Conservation (phyloP, 1,140 invertebrate species). For the Pseudachorutes palmiensis region DNA sequence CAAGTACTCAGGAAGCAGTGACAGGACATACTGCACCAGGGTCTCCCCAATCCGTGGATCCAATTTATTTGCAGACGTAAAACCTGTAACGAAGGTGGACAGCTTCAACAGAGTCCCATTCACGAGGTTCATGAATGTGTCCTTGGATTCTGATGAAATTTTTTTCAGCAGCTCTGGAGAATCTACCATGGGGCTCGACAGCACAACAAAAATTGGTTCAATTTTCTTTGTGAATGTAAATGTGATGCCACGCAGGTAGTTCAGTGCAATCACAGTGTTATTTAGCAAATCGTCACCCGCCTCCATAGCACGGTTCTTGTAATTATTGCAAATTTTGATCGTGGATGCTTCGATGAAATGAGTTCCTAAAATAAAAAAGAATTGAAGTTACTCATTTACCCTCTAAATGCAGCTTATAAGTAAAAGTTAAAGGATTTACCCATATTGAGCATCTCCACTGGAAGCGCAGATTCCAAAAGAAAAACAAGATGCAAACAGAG, state of each 20-base stretch:
- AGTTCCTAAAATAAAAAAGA: too few relatives aligned
- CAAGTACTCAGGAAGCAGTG: background rate
- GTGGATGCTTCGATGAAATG: too few relatives aligned
- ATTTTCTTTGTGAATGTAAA: background rate
- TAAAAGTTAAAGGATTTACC: background rate
- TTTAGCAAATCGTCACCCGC: too few relatives aligned
- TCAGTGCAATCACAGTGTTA: too few relatives aligned
- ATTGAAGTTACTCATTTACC: too few relatives aligned
- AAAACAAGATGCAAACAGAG: background rate
- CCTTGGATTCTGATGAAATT: background rate
- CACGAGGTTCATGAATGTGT: too few relatives aligned
- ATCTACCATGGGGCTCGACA: background rate
- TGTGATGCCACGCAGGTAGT: too few relatives aligned
- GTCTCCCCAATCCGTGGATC: background rate
- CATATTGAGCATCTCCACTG: background rate
- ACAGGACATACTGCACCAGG: background rate
- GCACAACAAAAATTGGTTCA: background rate
- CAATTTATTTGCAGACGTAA: background rate
- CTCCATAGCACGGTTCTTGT: too few relatives aligned
- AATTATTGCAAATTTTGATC: too few relatives aligned
- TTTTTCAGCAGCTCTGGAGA: background rate
- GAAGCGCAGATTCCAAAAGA: background rate
- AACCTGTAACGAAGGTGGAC: background rate
- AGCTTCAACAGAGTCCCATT: too few relatives aligned
- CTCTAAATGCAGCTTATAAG: too few relatives aligned